Percentiles rank a stretch among this genome's conserved stretches.
Evolutionary conservation across 1,140 invertebrate species (phyloP).

Genomic region (Rhyzopertha dominica): DNA sequence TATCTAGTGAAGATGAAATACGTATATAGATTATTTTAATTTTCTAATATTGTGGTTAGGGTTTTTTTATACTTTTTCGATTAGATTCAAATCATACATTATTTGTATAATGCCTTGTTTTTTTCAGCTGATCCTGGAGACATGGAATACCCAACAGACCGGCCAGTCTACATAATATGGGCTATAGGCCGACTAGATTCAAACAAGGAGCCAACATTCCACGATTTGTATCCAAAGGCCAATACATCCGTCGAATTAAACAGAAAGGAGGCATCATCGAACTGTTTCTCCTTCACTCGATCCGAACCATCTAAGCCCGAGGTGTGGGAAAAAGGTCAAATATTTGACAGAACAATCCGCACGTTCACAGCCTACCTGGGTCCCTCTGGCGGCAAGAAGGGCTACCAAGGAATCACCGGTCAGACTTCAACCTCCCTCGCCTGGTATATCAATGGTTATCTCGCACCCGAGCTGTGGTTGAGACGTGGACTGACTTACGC

Average conservation of each 20-base stretch:
- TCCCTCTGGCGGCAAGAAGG: conserved; percentile 69
- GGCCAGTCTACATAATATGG: conserved; percentile 71
- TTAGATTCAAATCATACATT: conserved; percentile 1
- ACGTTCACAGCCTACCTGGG: conserved; percentile 73
- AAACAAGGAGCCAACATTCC: conserved; percentile 76
- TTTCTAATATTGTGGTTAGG: too few species aligned
- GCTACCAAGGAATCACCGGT: conserved; percentile 74
- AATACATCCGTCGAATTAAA: conserved; percentile 64
- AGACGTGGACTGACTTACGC: conserved; percentile 79
- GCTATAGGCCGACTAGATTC: conserved; percentile 75
- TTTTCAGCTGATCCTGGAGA: conserved; percentile 71
- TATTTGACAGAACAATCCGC: conserved; percentile 72
- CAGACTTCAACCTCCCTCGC: conserved; percentile 56
- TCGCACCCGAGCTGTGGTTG: conserved; percentile 83
- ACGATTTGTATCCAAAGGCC: conserved; percentile 71
- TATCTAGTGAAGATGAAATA: too few species aligned
- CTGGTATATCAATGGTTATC: conserved; percentile 85
- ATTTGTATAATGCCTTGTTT: not conserved
- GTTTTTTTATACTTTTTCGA: too few species aligned
- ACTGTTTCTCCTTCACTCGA: conserved; percentile 66
- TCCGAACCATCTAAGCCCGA: conserved; percentile 45
- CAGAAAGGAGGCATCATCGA: conserved; percentile 57
- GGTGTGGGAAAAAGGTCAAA: conserved; percentile 70
- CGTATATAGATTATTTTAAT: too few species aligned
- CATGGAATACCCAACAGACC: conserved; percentile 64